Conservation (phyloP, 2,797 vertebrate genomes). For the Dromococcyx pavoninus region DNA sequence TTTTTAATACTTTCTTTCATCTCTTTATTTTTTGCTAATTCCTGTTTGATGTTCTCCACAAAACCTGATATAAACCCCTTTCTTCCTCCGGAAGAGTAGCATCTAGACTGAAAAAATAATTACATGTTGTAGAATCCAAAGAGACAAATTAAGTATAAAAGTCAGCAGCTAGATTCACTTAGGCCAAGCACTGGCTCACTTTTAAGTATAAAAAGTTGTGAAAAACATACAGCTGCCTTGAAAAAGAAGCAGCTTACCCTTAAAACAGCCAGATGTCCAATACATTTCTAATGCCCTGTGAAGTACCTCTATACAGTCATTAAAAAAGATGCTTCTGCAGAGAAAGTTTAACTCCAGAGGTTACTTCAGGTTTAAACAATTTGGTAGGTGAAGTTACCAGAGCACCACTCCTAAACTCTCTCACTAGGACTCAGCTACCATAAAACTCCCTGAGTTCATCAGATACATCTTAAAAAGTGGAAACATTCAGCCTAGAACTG, state of each 20-base stretch:
- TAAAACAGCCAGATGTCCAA: background rate
- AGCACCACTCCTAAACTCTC: background rate
- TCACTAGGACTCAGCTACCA: background rate
- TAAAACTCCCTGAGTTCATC: background rate
- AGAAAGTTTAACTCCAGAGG: background rate
- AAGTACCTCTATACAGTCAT: background rate
- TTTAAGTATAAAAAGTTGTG: background rate
- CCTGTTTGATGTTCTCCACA: slow-evolving; percentile 91
- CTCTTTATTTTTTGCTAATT: slow-evolving; percentile 93
- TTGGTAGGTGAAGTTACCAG: background rate
- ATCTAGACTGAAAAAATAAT: slow-evolving; percentile 67
- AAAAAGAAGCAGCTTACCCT: background rate
- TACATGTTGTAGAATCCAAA: background rate
- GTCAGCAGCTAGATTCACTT: background rate
- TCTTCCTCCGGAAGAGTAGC: slow-evolving; percentile 78
- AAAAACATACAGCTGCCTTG: background rate
- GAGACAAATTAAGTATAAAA: background rate
- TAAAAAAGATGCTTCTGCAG: background rate
- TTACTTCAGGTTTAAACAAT: background rate
- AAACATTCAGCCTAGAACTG: background rate
- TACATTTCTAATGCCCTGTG: background rate
- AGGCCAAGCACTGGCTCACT: background rate
- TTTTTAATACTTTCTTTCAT: slow-evolving; percentile 97
- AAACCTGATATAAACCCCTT: slow-evolving; percentile 93
- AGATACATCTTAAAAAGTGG: background rate